Evolutionary conservation across 2,888 invertebrate species (phyloP), one percentile per base, ranked within the genome.

Genomic region (Hemistola chrysoprasaria): DNA sequence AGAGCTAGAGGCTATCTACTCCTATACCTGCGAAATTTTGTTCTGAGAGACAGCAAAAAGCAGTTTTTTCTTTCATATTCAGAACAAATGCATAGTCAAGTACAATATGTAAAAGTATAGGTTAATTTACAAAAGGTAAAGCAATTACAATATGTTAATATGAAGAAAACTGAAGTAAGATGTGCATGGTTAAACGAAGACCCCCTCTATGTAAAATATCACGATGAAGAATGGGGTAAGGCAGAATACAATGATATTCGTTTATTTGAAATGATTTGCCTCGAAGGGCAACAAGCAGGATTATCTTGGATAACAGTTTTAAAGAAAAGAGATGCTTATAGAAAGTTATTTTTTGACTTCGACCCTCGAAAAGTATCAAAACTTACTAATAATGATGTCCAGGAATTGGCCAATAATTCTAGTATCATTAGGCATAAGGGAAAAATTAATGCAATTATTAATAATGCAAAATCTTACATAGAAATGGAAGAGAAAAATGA

Each of bases 281-380:
- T 87, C 47, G 86, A 86, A 73, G 85, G 86, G 1, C 86, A 86
- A 60, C 86, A 87, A 66, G 85, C 86, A 20, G 86, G 86, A 1
- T 57, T 87, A 4, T 82, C 86, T 4, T 87, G 86, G 86, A 48
- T 83, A 41, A 85, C 83, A 34, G 70, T 87, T 42, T 53, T 86
- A 22, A 85, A 82, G 50, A 87, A 84, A 63, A 71, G 86, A 54
- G 62, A 77, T 1, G 63, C 64, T 32, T 87, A 86, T 38, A 62
- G 69, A 29, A 60, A 62, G 41, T 24, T 56, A 9, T 87, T 85
- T 49, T 54, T 53, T 43, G 57, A 75, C 20, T 87, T 87, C 56
- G 52, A 78, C 50, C 82, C 86, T 4, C 27, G 62, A 21, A 59
- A 71, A 63, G 64, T 86, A 42, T 47, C 56, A 11, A 55, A 62